Percentiles rank a stretch among this genome's conserved stretches.
These are phyloP conservation scores for Ptyas mucosa DNA, from an alignment of 2,113 vertebrate species.

Conservation along the genomic window DNA sequence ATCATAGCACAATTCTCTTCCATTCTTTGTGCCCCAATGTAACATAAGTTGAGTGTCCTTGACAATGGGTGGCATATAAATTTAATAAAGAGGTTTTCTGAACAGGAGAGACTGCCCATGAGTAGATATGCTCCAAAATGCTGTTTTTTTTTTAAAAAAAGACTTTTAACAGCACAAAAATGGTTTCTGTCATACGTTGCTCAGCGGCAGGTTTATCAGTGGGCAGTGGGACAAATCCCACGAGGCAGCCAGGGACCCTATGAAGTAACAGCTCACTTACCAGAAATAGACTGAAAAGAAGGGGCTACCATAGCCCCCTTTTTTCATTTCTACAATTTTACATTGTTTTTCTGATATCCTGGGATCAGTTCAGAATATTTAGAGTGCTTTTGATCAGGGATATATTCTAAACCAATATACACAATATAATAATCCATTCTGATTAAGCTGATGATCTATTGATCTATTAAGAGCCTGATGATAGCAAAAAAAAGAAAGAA, in stretches of 20 bases:
- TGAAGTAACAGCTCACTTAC: background rate
- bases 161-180: background rate
- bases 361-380: background rate
- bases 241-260: background rate
- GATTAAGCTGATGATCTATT: background rate
- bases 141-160: background rate
- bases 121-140: background rate
- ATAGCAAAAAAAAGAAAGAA: background rate
- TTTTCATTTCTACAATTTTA: background rate
- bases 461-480: background rate
- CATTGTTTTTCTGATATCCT: background rate
- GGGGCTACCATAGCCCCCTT: background rate
- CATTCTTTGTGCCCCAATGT: background rate
- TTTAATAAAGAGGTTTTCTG: background rate
- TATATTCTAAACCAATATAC: background rate
- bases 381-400: background rate
- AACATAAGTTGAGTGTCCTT: background rate
- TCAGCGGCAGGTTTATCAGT: background rate
- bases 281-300: background rate
- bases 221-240: background rate
- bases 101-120: background rate
- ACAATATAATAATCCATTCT: background rate
- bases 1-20: background rate
- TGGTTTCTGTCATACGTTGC: background rate
- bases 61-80: background rate